Evolutionary conservation across 2,113 vertebrate species (phyloP).

Genomic region (Butorides virescens): DNA sequence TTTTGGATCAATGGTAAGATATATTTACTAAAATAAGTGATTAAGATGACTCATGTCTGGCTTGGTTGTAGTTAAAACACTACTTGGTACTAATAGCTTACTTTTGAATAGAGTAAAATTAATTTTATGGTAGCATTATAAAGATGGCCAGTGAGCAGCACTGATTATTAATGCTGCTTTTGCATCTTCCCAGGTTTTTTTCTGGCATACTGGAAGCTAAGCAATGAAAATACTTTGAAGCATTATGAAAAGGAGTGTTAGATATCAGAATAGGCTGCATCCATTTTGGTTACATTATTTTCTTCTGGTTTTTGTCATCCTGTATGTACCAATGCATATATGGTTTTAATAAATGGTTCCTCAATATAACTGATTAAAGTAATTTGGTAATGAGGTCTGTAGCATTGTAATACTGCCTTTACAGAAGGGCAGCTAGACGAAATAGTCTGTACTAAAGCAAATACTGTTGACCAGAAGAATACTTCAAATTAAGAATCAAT

Average conservation of each 20-base stretch:
- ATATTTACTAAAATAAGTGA: not conserved
- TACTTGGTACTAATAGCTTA: not conserved
- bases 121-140: not conserved
- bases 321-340: not conserved
- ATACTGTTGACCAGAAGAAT: not conserved
- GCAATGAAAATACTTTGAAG: not conserved
- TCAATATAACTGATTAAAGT: not conserved
- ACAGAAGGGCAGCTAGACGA: not conserved
- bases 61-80: not conserved
- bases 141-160: not conserved
- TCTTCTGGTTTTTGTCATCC: not conserved
- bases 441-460: not conserved
- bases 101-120: not conserved
- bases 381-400: not conserved
- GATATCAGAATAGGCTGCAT: not conserved
- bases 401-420: not conserved
- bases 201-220: not conserved
- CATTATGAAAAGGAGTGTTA: not conserved
- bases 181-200: not conserved
- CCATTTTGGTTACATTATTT: not conserved
- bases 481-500: not conserved
- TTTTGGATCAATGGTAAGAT: slow-evolving; percentile 94
- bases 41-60: not conserved
- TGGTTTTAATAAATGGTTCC: not conserved
- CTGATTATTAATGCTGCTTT: not conserved